Evolutionary conservation across 2,888 invertebrate species (phyloP).

Genomic region (Drosophila pseudotakahashii): DNA sequence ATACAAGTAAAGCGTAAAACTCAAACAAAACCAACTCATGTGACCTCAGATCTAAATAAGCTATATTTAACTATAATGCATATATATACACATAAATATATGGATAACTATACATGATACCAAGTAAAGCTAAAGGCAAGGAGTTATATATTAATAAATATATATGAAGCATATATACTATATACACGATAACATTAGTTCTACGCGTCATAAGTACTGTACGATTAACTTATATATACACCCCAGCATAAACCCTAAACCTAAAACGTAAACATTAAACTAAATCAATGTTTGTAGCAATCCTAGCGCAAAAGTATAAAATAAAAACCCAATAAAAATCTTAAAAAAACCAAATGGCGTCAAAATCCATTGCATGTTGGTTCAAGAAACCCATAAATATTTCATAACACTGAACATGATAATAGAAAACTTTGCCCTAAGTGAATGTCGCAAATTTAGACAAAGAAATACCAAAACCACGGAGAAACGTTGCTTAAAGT

Average conservation of each 20-base stretch:
- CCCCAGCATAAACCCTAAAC: slow-evolving; percentile 42
- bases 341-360: slow-evolving; percentile 25
- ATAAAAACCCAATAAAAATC: slow-evolving; percentile 36
- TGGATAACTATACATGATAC: slow-evolving; percentile 44
- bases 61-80: slow-evolving; percentile 68
- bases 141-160: slow-evolving; percentile 68
- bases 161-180: slow-evolving; percentile 65
- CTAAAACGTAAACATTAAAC: slow-evolving; percentile 55
- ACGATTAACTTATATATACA: slow-evolving; percentile 69
- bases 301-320: slow-evolving; percentile 56
- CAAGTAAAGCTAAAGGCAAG: slow-evolving; percentile 52
- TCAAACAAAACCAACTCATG: slow-evolving; percentile 85
- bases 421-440: slow-evolving; percentile 53
- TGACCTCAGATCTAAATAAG: slow-evolving; percentile 85
- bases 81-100: slow-evolving; percentile 42
- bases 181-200: slow-evolving; percentile 72
- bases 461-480: slow-evolving; percentile 69
- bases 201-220: slow-evolving; percentile 71
- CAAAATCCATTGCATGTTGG: slow-evolving; percentile 51
- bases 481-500: slow-evolving; percentile 45
- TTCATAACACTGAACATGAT: slow-evolving; percentile 34
- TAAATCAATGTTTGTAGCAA: slow-evolving; percentile 75
- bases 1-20: slow-evolving; percentile 79
- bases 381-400: slow-evolving; percentile 44
- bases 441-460: slow-evolving; percentile 55